Conservation (phyloP, 2,797 vertebrate species). For the Hyperoplus lanceolatus region DNA sequence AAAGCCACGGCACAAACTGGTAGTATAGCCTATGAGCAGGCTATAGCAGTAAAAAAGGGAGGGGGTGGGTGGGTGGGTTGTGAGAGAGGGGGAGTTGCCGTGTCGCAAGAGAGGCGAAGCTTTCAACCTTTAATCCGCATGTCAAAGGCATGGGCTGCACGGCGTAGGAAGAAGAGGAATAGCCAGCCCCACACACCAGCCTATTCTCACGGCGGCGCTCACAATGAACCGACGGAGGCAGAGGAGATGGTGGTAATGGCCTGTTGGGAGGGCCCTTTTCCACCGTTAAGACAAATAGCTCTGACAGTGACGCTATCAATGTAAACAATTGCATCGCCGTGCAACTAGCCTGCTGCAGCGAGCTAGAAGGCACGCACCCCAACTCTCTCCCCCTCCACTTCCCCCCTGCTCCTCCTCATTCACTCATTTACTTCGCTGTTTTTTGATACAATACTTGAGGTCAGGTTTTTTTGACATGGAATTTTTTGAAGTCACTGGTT, state of each 20-base stretch:
- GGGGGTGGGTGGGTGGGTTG: conserved; percentile 50
- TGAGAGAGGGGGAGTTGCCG: conserved; percentile 24
- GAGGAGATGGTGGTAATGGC: conserved; percentile 66
- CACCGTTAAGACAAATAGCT: conserved; percentile 72
- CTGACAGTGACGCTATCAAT: conserved; percentile 77
- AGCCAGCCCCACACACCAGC: conserved; percentile 56
- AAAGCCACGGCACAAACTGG: conserved; percentile 59
- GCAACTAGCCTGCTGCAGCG: conserved; percentile 40
- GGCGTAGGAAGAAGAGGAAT: conserved; percentile 70
- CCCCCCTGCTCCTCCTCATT: conserved; percentile 39
- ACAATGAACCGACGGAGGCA: conserved; percentile 63
- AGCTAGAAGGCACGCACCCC: background rate
- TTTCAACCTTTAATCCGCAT: conserved; percentile 83
- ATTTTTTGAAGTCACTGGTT: conserved; percentile 87
- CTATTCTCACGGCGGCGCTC: conserved; percentile 65
- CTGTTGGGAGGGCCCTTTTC: conserved; percentile 67
- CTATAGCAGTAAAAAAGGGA: conserved; percentile 46
- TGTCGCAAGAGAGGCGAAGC: conserved; percentile 71
- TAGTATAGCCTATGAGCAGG: conserved; percentile 35
- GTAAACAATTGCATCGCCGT: conserved; percentile 75
- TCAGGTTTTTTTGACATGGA: conserved; percentile 82
- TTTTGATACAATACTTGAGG: conserved; percentile 87
- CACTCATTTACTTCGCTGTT: conserved; percentile 55
- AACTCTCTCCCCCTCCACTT: background rate
- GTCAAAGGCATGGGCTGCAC: conserved; percentile 78